phyloP scores from a whole-genome alignment of 2,797 vertebrate genomes.

The Sebastes diaconus region DNA sequence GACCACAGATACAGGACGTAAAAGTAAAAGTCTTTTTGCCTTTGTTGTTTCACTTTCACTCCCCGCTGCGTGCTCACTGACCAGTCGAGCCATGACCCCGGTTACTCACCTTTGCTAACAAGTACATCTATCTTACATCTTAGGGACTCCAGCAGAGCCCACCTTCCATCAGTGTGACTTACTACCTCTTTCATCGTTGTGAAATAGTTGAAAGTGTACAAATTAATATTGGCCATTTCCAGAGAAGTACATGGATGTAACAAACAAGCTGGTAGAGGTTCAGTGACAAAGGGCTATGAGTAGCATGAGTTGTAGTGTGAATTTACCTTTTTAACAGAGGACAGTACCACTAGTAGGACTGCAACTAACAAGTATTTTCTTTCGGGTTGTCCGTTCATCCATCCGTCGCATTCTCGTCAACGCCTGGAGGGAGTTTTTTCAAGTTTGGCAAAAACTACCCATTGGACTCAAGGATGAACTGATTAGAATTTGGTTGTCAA shows the following conservation, averaged over 20 bases:
- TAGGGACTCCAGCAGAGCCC: constrained; percentile 59
- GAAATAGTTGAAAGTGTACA: constrained; percentile 2
- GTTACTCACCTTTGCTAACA: constrained; percentile 73
- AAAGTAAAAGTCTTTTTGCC: constrained; percentile 29
- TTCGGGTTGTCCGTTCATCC: neutral
- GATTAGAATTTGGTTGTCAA: neutral
- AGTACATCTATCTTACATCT: constrained; percentile 75
- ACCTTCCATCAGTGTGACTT: constrained; percentile 55
- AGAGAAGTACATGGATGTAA: neutral
- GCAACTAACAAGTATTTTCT: neutral
- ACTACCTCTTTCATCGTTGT: constrained; percentile 50
- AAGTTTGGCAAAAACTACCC: neutral
- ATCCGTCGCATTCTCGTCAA: neutral
- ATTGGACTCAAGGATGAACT: neutral
- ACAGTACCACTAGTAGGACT: neutral
- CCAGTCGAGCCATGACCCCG: constrained; percentile 64
- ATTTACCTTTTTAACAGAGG: neutral
- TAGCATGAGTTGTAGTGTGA: neutral
- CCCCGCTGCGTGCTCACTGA: constrained; percentile 50
- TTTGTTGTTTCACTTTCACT: constrained; percentile 63
- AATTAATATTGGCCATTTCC: neutral
- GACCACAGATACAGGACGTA: constrained; percentile 13
- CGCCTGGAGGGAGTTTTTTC: neutral
- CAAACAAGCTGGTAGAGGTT: neutral
- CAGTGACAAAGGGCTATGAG: neutral